Conservation (phyloP, 2,113 vertebrate species). For the Dicerorhinus sumatrensis region DNA sequence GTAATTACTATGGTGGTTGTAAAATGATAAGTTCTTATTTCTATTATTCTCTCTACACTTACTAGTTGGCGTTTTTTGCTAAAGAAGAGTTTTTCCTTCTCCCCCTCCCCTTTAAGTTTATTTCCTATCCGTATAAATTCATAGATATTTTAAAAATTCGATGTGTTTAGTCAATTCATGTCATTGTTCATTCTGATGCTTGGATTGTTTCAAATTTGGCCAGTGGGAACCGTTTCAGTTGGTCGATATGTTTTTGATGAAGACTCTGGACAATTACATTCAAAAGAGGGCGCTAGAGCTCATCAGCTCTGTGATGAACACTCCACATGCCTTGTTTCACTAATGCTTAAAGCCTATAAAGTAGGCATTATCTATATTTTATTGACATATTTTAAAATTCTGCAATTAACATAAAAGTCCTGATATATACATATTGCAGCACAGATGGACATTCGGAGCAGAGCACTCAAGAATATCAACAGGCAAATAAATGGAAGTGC, state of each 20-base stretch:
- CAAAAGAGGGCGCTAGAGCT: neutral
- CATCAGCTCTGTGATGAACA: neutral
- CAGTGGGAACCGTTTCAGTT: neutral
- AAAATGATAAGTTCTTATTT: slow-evolving; percentile 31
- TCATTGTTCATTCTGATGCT: neutral
- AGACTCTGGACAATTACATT: neutral
- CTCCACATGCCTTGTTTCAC: neutral
- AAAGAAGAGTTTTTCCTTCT: neutral
- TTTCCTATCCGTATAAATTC: neutral
- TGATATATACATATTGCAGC: neutral
- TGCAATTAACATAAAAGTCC: neutral
- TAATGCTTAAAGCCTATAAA: neutral
- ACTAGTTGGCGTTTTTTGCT: neutral
- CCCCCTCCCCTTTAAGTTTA: neutral
- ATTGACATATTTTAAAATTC: slow-evolving; percentile 1
- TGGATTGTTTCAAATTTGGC: neutral
- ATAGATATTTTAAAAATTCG: neutral
- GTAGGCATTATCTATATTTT: neutral
- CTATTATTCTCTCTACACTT: neutral
- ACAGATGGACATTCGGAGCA: neutral
- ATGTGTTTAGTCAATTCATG: neutral
- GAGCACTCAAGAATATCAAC: neutral
- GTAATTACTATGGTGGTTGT: neutral
- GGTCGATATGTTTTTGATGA: neutral
- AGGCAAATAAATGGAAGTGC: neutral